Evolutionary conservation across 2,797 vertebrate species (phyloP).

Genomic region (Monodelphis domestica): DNA sequence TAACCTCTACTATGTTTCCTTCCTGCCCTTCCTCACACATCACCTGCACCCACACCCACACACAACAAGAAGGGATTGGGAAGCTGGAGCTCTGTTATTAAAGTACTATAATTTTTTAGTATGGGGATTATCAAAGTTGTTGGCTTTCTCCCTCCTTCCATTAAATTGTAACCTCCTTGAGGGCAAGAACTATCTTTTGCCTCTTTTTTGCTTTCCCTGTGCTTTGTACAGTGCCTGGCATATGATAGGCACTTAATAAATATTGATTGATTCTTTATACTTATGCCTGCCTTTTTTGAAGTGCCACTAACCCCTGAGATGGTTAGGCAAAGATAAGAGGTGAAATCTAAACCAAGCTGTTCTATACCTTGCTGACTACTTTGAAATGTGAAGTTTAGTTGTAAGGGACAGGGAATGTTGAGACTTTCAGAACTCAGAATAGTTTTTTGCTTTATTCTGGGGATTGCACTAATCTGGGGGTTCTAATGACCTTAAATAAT

Average conservation of each 20-base stretch:
- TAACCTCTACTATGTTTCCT: not conserved
- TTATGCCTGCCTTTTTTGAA: not conserved
- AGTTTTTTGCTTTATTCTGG: not conserved
- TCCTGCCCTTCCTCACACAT: not conserved
- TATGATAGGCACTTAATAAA: not conserved
- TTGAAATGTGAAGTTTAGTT: not conserved
- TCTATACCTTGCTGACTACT: not conserved
- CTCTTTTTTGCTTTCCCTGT: not conserved
- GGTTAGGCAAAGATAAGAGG: not conserved
- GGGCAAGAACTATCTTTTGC: fast-evolving
- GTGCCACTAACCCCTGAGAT: not conserved
- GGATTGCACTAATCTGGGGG: not conserved
- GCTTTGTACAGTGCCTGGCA: not conserved
- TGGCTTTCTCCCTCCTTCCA: not conserved
- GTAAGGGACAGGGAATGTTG: not conserved
- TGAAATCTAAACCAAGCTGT: not conserved
- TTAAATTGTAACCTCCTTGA: not conserved
- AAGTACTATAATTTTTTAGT: not conserved
- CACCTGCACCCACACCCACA: too few relatives aligned
- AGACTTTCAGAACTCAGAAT: not conserved
- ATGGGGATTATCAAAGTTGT: not conserved
- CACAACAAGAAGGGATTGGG: not conserved
- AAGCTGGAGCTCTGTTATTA: not conserved
- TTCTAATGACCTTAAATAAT: not conserved
- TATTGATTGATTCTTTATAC: not conserved